phyloP scores from a whole-genome alignment of 2,888 invertebrate genomes.

The Achlya flavicornis region DNA sequence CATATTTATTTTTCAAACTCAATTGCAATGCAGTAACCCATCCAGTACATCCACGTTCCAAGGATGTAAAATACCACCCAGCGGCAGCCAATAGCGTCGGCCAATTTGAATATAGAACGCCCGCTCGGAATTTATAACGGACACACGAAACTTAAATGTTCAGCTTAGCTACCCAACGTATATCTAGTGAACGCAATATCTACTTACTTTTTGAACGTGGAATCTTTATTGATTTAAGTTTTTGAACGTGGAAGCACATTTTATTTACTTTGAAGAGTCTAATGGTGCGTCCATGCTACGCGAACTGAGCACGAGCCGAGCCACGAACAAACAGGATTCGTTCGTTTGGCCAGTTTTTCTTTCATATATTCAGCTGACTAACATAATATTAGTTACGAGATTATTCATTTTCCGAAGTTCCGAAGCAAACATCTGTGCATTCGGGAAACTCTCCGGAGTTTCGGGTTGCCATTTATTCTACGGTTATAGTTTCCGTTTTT shows the following conservation, averaged over 20 bases:
- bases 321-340: no score
- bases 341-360: no score
- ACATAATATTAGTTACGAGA: conserved; percentile 15
- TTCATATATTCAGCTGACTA: no score
- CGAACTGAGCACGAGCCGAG: no score
- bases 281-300: no score
- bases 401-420: conserved; percentile 31
- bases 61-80: conserved; percentile 57
- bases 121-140: conserved; percentile 78
- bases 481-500: conserved; percentile 35
- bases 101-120: conserved; percentile 83
- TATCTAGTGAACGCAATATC: conserved; percentile 22
- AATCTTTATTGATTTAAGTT: conserved; percentile 5
- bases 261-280: conserved; percentile 20
- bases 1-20: neutral
- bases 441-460: conserved; percentile 22
- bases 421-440: conserved; percentile 45
- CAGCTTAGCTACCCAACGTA: conserved; percentile 34
- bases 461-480: conserved; percentile 33
- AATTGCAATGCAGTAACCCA: conserved; percentile 27
- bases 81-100: conserved; percentile 70
- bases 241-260: conserved; percentile 12
- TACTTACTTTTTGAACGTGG: conserved; percentile 3
- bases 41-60: conserved; percentile 37
- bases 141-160: conserved; percentile 74